Base-by-base conservation (phyloP, 2,888 invertebrate genomes). In the Chloroclysta siterata region DNA sequence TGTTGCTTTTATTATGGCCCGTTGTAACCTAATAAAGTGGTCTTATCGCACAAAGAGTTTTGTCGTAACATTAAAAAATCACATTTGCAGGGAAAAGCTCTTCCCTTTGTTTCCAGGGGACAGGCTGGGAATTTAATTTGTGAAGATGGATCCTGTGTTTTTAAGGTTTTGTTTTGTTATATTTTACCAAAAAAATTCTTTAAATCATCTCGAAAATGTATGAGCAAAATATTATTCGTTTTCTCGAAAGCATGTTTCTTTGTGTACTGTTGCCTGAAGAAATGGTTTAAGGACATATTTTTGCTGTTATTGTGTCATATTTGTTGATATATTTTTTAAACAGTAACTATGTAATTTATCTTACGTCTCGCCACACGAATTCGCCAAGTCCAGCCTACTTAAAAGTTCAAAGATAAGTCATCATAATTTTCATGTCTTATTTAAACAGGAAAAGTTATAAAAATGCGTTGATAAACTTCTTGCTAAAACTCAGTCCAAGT, bases 1-100 rank as follows among this genome's bases (percentile, higher is more conserved):
- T 84, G 85, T 85, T 88, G 87, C 84, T 88, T 83, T 85, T 87
- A 84, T 88, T 88, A 88, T 85, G 83, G 86, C 77, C 79, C 82
- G 78, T 79, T 78, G 76, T 89, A 90, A 91, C 85, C 78, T 84
- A 89, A 90, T 90, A 89, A 88, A 87, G 81, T 78, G 80, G 77
- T 81, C 78, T 82, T 78, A 73, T 80, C 76, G 71, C 81, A 83
- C 88, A 89, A 89, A 90, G 87, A 84, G 83, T 85, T 85, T 77
- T 82, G 83, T 81, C 76, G 78, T 89, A 88, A 85, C 83, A 86
- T 87, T 85, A 84, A 87, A 87, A 85, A 88, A 89, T 80, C 83
- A 85, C 84, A 85, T 89, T 89, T 84, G 74, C 76, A 71, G 67
- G 66, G 44, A 59, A 66, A 60, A 80, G 78, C 74, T 79, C 15